Conservation (phyloP, 2,113 vertebrate genomes). For the Polyodon spathula region DNA sequence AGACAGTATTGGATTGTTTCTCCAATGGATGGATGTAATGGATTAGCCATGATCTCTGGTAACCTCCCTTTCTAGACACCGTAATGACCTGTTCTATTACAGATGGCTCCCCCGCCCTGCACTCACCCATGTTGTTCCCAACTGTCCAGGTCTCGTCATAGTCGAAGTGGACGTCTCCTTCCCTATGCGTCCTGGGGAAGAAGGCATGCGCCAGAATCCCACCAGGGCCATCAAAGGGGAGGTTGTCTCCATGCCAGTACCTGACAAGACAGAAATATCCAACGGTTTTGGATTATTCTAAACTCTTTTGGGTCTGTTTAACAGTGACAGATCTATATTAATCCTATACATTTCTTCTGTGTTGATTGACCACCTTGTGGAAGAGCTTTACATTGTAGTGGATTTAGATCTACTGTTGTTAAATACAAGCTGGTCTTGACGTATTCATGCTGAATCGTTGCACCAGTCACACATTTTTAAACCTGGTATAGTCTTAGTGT, state of each 20-base stretch:
- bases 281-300: neutral
- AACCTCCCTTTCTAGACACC: neutral
- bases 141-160: slow-evolving; percentile 88
- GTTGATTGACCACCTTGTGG: neutral
- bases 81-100: neutral
- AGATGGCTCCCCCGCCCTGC: neutral
- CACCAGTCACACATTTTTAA: too few relatives aligned
- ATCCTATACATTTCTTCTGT: neutral
- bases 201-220: slow-evolving; percentile 89
- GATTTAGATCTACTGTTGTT: too few relatives aligned
- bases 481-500: too few relatives aligned
- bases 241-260: slow-evolving; percentile 84
- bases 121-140: slow-evolving; percentile 75
- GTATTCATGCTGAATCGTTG: too few relatives aligned
- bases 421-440: too few relatives aligned
- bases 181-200: slow-evolving; percentile 80
- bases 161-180: slow-evolving; percentile 90
- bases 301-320: neutral
- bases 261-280: slow-evolving; percentile 40
- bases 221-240: slow-evolving; percentile 85
- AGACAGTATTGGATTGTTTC: too few relatives aligned
- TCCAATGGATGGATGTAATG: too few relatives aligned
- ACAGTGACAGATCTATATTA: neutral
- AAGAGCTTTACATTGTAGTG: neutral
- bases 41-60: neutral